phyloP scores from a whole-genome alignment of 2,888 invertebrate species.

The Leptopterna dolabrata region DNA sequence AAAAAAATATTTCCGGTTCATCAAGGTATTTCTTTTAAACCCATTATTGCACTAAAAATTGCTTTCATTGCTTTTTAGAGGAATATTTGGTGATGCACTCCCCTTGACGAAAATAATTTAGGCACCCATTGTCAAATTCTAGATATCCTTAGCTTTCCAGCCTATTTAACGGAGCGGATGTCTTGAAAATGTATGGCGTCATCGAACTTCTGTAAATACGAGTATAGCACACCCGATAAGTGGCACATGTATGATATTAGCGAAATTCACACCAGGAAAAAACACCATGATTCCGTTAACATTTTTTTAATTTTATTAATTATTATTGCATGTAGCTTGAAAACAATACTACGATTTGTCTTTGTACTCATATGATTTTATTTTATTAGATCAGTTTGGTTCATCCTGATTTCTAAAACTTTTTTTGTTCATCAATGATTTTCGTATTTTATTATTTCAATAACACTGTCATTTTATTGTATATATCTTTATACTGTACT shows the following conservation, averaged over 20 bases:
- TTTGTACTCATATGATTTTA: neutral
- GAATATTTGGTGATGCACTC: too few species aligned
- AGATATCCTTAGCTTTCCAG: too few species aligned
- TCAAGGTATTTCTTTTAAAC: too few species aligned
- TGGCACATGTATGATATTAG: constrained; percentile 53
- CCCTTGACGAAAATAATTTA: too few species aligned
- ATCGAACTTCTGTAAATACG: constrained; percentile 32
- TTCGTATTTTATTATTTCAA: neutral
- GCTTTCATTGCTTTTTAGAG: too few species aligned
- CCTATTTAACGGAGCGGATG: neutral
- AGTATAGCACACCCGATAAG: constrained; percentile 35
- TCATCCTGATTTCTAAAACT: neutral
- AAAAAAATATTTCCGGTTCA: too few species aligned
- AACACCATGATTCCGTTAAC: neutral
- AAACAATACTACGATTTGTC: constrained; percentile 15
- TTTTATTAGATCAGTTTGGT: neutral
- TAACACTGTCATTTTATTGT: constrained; percentile 6
- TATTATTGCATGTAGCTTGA: constrained; percentile 27
- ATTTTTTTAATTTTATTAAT: neutral
- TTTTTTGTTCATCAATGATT: neutral
- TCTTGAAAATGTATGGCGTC: neutral
- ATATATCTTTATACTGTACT: constrained; percentile 1
- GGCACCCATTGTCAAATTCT: too few species aligned
- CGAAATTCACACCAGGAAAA: constrained; percentile 12
- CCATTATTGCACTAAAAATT: too few species aligned